A percentile compares a stretch with the other conserved stretches of the same genome.
Conservation (phyloP, 2,888 invertebrate species). For the Mamestra brassicae region DNA sequence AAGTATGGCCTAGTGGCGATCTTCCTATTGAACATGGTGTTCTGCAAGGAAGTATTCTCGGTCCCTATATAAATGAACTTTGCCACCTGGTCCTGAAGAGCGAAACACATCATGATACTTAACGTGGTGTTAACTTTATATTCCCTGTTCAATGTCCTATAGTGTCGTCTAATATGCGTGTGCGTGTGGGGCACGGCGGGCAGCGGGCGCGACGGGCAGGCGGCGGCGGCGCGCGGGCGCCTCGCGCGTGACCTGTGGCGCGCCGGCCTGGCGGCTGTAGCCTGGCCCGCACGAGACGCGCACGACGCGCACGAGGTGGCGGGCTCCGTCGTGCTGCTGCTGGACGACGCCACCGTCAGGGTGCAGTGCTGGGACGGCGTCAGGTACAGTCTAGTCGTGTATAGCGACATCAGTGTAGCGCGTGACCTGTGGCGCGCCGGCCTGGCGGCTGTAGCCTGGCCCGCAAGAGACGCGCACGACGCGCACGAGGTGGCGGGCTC, state of each 20-base stretch:
- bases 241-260: constrained; percentile 61
- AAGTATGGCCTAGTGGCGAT: not conserved
- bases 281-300: constrained; percentile 7
- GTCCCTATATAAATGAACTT: not conserved
- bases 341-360: constrained; percentile 71
- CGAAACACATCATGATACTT: not conserved
- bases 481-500: constrained; percentile 2
- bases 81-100: too few species aligned
- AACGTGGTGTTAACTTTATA: not conserved
- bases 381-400: constrained; percentile 41
- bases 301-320: constrained; percentile 74
- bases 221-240: constrained; percentile 72
- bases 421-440: constrained; percentile 85
- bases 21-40: not conserved
- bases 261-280: constrained; percentile 45
- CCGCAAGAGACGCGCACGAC: not conserved
- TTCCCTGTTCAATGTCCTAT: not conserved
- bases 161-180: constrained; percentile 78
- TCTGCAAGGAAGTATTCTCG: not conserved
- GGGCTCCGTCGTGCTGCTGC: constrained; percentile 72
- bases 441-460: constrained; percentile 29
- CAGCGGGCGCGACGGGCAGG: constrained; percentile 72
- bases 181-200: constrained; percentile 79
- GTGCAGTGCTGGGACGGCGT: constrained; percentile 72
- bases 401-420: too few species aligned